These are phyloP conservation scores for Zosterops japonicus DNA, from an alignment of 2,113 vertebrate genomes.

Conservation along the genomic window DNA sequence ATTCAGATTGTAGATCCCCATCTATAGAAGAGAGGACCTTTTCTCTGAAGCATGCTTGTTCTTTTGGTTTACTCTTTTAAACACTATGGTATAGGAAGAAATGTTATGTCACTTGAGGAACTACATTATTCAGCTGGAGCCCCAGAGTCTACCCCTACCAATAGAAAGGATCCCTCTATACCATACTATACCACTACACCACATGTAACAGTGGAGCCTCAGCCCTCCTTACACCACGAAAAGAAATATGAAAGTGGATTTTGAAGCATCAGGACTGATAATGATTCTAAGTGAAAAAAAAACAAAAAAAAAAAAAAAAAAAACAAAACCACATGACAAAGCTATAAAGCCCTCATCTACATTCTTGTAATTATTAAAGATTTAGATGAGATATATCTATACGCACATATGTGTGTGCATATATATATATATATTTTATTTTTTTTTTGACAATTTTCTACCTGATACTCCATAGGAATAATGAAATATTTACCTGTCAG, in stretches of 20 bases:
- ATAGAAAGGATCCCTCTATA: not conserved
- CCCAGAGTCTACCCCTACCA: not conserved
- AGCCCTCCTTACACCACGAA: not conserved
- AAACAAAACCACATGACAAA: not conserved
- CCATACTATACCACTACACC: too few species aligned
- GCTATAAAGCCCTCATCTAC: not conserved
- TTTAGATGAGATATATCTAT: not conserved
- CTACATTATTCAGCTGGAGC: not conserved
- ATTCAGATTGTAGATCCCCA: not conserved
- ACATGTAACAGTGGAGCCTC: not conserved
- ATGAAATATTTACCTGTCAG: slow-evolving; percentile 13
- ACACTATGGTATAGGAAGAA: not conserved
- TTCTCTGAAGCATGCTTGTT: not conserved
- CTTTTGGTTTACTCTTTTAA: not conserved
- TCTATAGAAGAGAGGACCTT: not conserved
- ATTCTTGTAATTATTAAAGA: not conserved
- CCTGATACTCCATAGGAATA: not conserved
- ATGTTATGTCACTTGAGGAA: not conserved
- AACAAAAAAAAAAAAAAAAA: not conserved
- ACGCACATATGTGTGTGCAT: too few species aligned
- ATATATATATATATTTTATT: not conserved
- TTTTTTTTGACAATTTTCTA: not conserved
- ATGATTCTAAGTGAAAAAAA: not conserved
- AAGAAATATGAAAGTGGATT: not conserved
- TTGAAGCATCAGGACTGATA: not conserved